Evolutionary conservation across 2,113 vertebrate genomes (phyloP), one percentile per base, ranked within the genome.

Genomic region (Zapus hudsonius): DNA sequence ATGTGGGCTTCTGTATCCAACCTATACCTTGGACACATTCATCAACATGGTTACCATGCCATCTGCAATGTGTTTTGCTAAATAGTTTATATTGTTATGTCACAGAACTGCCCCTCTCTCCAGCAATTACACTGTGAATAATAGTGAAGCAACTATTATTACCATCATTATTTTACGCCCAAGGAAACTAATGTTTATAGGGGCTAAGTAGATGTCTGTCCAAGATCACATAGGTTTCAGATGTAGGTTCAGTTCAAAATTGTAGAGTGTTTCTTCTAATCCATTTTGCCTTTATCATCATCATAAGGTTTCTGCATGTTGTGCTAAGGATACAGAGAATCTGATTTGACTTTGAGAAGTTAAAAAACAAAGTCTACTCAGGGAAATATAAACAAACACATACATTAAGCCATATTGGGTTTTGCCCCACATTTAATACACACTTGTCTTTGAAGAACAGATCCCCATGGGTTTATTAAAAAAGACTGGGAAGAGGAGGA

Each of bases 401-500:
- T 57, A 80, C 33, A 74, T 57, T 57, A 83, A 91, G 85, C 7
- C 44, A 67, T 79, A 38, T 29, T 85, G 40, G 61, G 11, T 83
- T 59, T 33, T 84, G 33, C 76, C 42, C 72, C 23, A 55, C 36
- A 40, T 84, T 91, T 93, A 87, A 73, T 91, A 64, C 67, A 19
- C 57, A 87, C 93, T 83, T 93, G 33, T 83, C 84, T 92, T 91
- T 94, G 27, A 42, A 5, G 40, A 94, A 89, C 76, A 84, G 90
- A 40, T 96, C 92, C 70, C 55, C 97, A 73, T 93, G 42, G 92
- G 69, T 95, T 97, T 96, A 95, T 96, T 96, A 98, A 98, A 93
- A 97, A 97, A 93, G 92, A 80, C 95, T 94, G 79, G 66, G 81
- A 95, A 94, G 90, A 94, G 96, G 96, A 97, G 96, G 96, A 98